These are phyloP conservation scores for Bombus breviceps DNA, from an alignment of 1,140 invertebrate genomes.

Conservation along the genomic window DNA sequence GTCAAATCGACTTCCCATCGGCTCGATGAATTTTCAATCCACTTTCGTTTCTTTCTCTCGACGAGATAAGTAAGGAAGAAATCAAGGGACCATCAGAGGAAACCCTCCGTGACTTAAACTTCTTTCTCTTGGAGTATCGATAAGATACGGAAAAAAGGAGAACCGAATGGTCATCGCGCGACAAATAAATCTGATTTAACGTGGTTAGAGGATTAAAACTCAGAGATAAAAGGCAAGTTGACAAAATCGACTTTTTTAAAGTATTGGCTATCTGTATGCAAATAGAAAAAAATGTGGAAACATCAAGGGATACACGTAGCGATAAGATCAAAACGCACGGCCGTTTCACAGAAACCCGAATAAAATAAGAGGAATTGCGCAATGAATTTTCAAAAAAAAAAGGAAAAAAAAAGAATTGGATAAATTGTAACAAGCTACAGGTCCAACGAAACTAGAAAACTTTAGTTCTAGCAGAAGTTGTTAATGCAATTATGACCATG, in stretches of 20 bases:
- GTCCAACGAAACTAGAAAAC: background rate
- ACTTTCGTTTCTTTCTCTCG: background rate
- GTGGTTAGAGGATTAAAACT: slow-evolving; percentile 15
- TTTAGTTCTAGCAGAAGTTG: background rate
- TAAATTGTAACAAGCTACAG: background rate
- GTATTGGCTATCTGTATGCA: slow-evolving; percentile 11
- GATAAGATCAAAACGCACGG: background rate
- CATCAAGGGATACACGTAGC: background rate
- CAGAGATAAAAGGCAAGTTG: background rate
- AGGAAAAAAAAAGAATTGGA: background rate
- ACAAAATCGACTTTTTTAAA: background rate
- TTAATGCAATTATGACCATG: background rate
- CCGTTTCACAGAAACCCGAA: background rate
- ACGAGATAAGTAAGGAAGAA: background rate
- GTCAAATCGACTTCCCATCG: slow-evolving; percentile 8
- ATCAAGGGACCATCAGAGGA: background rate
- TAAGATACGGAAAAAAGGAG: background rate
- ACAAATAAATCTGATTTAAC: slow-evolving; percentile 10
- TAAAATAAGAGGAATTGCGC: background rate
- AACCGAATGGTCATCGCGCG: background rate
- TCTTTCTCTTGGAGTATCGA: background rate
- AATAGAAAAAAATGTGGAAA: background rate
- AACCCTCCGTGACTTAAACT: background rate
- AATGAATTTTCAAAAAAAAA: background rate
- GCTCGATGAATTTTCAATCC: slow-evolving; percentile 9